These are phyloP conservation scores for Pomatostomus ruficeps DNA, from an alignment of 2,113 vertebrate species.

Conservation along the genomic window DNA sequence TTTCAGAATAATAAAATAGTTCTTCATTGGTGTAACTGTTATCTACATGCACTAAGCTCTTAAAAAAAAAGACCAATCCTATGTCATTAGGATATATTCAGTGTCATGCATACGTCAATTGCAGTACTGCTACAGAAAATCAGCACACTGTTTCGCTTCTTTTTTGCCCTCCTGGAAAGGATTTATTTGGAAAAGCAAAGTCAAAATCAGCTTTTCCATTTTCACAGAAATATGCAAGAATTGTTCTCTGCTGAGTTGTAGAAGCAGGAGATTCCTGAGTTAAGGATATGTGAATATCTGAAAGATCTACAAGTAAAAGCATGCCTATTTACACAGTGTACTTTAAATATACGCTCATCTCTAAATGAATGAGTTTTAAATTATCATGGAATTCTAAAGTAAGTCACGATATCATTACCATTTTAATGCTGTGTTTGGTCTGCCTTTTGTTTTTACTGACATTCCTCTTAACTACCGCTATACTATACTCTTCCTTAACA, in stretches of 20 bases:
- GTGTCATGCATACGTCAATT: not conserved
- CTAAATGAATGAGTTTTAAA: slow-evolving; percentile 43
- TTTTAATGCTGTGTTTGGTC: slow-evolving; percentile 47
- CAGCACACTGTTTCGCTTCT: fast-evolving
- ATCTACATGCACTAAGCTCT: not conserved
- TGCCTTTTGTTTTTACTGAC: slow-evolving; percentile 57
- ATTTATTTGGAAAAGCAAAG: not conserved
- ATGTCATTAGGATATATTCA: not conserved
- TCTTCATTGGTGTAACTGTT: not conserved
- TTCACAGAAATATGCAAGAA: not conserved
- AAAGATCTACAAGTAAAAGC: not conserved
- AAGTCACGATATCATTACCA: slow-evolving; percentile 37
- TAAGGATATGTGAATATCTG: not conserved
- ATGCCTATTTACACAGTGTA: not conserved
- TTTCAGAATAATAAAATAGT: not conserved
- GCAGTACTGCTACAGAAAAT: not conserved
- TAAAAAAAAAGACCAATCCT: not conserved
- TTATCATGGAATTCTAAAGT: slow-evolving; percentile 40
- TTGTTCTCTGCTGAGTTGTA: not conserved
- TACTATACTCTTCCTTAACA: slow-evolving; percentile 27
- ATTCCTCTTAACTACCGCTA: slow-evolving; percentile 43
- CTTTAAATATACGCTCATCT: not conserved
- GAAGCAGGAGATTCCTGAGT: not conserved
- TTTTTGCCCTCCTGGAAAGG: not conserved
- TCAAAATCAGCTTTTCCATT: not conserved